These are phyloP conservation scores for Augochlora pura DNA, from an alignment of 1,140 invertebrate species.

Conservation along the genomic window DNA sequence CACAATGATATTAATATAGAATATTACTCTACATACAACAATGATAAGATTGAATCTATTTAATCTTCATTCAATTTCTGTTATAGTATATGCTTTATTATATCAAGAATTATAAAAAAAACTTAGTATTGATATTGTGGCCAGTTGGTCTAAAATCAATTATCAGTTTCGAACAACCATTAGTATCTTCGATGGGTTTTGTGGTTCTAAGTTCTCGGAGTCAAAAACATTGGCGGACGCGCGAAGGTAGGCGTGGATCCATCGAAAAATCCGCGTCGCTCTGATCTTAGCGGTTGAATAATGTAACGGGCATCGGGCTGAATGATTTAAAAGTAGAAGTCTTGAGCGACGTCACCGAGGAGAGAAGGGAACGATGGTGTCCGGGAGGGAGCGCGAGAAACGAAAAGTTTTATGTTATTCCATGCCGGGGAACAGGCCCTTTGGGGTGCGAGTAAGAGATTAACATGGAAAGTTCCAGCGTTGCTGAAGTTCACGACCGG, in stretches of 20 bases:
- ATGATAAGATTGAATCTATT: no score
- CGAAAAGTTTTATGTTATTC: conserved; percentile 69
- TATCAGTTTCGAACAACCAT: background rate
- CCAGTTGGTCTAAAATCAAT: background rate
- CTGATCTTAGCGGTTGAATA: conserved; percentile 74
- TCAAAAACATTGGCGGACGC: conserved; percentile 16
- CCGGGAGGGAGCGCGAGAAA: conserved; percentile 28
- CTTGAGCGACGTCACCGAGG: conserved; percentile 66
- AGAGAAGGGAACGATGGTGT: conserved; percentile 24
- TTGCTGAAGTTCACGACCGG: conserved; percentile 66
- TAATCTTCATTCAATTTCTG: no score
- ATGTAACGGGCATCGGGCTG: conserved; percentile 75
- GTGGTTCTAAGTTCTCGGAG: no score
- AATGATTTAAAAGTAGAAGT: conserved; percentile 79
- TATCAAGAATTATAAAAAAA: no score
- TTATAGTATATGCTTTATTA: no score
- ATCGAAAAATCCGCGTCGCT: conserved; percentile 65
- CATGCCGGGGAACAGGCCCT: conserved; percentile 50
- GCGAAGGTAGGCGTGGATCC: conserved; percentile 45
- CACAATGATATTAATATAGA: no score
- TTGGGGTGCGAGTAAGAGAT: conserved; percentile 64
- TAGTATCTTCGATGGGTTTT: no score
- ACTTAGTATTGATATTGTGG: no score
- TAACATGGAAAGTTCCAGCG: conserved; percentile 72
- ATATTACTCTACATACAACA: no score